phyloP scores from a whole-genome alignment of 2,888 invertebrate species.

The Pyrocoelia pectoralis region DNA sequence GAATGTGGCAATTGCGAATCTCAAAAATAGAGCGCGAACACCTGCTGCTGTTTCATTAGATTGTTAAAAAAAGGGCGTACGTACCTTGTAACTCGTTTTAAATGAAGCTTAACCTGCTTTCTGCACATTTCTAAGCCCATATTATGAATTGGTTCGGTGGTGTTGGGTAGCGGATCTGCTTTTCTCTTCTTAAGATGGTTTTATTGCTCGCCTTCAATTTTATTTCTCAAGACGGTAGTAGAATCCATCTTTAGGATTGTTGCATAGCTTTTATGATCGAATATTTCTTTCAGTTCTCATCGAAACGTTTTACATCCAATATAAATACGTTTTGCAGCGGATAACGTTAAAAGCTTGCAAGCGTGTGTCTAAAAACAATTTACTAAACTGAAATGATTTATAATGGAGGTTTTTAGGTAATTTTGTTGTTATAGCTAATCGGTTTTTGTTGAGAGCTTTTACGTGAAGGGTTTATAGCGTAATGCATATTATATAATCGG shows the following conservation, averaged over 20 bases:
- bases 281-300: slow-evolving; percentile 24
- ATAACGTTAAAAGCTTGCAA: neutral
- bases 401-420: slow-evolving; percentile 3
- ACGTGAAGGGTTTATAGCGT: slow-evolving; percentile 11
- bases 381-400: slow-evolving; percentile 5
- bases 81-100: too few species aligned
- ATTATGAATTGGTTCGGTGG: slow-evolving; percentile 12
- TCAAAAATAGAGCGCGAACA: slow-evolving; percentile 20
- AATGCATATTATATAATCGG: slow-evolving; percentile 12
- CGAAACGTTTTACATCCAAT: slow-evolving; percentile 18
- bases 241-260: slow-evolving; percentile 24
- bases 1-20: slow-evolving; percentile 24
- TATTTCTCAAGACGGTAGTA: slow-evolving; percentile 19
- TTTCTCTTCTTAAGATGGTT: slow-evolving; percentile 14
- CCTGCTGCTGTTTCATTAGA: slow-evolving; percentile 18
- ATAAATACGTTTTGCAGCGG: too few species aligned
- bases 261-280: slow-evolving; percentile 28
- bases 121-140: too few species aligned
- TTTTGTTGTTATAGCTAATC: slow-evolving; percentile 13
- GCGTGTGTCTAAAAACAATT: slow-evolving; percentile 1
- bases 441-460: slow-evolving; percentile 17
- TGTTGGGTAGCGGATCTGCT: slow-evolving; percentile 6
- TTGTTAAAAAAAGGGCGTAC: slow-evolving; percentile 8
- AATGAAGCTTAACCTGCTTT: too few species aligned
- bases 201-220: slow-evolving; percentile 16